Base-by-base conservation (phyloP, 2,797 vertebrate species). In the Capromys pilorides region DNA sequence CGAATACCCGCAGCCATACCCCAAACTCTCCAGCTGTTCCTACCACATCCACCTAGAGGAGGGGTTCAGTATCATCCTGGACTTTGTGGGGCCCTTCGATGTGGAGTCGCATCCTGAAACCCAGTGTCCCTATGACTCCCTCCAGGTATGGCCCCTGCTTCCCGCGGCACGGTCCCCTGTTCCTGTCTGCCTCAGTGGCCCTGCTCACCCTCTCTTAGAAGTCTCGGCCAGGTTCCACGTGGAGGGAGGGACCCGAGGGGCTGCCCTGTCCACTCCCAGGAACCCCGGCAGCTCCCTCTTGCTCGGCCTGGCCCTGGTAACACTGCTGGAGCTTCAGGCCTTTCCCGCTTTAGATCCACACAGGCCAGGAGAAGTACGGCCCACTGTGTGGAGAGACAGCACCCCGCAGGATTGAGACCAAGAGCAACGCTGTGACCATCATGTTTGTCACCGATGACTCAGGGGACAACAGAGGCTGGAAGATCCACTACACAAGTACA, bases 391-490 rank as follows among this genome's bases (percentile, higher is more conserved):
- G 99, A 71, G 97, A 96, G 1, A 96, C 41, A 0, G 66, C 97
- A 45, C 99, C 99, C 0, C 69, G 24, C 31, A 98, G 97, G 93
- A 98, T 99, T 0, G 98, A 99, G 97, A 99, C 98, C 0, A 97
- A 97, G 62, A 99, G 98, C 96, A 97, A 98, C 87, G 91, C 94
- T 0, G 98, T 99, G 82, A 98, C 94, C 0, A 79, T 99, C 87
- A 82, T 77, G 0, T 99, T 99, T 94, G 96, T 94, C 21, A 98
- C 98, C 0, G 99, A 98, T 66, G 6, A 90, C 14, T 98, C 98
- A 0, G 99, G 99, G 61, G 98, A 97, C 91, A 98, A 99, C 96
- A 97, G 97, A 2, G 99, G 99, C 75, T 99, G 98, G 99, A 99
- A 98, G 97, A 98, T 99, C 57, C 98, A 89, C 89, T 99, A 99